These are phyloP conservation scores for Planiliza haematocheilus DNA, from an alignment of 2,113 vertebrate genomes.

Conservation along the genomic window DNA sequence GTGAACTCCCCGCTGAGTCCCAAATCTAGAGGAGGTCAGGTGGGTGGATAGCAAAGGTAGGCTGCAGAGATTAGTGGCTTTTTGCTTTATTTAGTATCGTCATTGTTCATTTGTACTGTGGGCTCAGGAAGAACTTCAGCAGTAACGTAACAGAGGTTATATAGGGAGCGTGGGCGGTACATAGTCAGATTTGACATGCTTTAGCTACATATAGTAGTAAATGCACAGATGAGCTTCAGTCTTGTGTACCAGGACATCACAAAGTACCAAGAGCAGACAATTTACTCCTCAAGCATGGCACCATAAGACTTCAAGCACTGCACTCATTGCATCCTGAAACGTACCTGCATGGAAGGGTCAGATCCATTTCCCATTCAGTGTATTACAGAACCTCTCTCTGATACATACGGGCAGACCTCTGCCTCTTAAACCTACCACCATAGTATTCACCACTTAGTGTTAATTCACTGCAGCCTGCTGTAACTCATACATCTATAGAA, in stretches of 20 bases:
- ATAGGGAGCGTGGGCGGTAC: constrained; percentile 34
- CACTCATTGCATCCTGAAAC: constrained; percentile 13
- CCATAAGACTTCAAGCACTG: neutral
- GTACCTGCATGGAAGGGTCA: constrained; percentile 29
- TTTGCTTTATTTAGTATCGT: constrained; percentile 58
- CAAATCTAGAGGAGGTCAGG: constrained; percentile 30
- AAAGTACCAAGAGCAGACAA: constrained; percentile 13
- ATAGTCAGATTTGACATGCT: constrained; percentile 39
- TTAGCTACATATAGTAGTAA: constrained; percentile 15
- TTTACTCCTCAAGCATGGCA: neutral
- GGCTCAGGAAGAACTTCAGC: constrained; percentile 10
- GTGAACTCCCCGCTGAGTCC: constrained; percentile 32
- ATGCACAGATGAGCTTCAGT: constrained; percentile 9
- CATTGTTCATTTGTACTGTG: constrained; percentile 53
- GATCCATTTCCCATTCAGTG: constrained; percentile 26
- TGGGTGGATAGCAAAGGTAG: constrained; percentile 41
- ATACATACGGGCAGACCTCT: constrained; percentile 33
- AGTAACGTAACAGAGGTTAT: constrained; percentile 21
- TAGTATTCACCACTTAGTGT: constrained; percentile 36
- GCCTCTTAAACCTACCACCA: constrained; percentile 34
- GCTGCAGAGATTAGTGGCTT: constrained; percentile 34
- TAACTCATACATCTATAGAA: constrained; percentile 14
- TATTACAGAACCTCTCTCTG: constrained; percentile 42
- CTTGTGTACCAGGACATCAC: neutral
- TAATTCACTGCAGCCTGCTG: neutral